Base-by-base conservation (phyloP, 2,113 vertebrate genomes). In the Myiagra hebetior region DNA sequence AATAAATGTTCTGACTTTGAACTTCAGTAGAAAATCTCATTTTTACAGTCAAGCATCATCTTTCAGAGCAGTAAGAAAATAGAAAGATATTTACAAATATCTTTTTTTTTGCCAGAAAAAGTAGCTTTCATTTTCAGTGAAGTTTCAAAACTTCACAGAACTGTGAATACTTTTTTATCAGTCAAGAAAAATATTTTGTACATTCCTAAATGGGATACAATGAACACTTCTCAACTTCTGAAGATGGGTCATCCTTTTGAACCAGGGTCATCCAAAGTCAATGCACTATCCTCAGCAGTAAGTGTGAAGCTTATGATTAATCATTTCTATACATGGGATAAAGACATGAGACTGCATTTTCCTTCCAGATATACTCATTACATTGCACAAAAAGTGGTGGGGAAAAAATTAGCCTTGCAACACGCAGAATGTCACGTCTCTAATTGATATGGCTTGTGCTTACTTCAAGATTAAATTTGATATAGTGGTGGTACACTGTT, bases 261-360 rank as follows among this genome's bases (percentile, higher is more conserved):
- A 70, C 9, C 28, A 50, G 30, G 20, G n/a, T 74, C 57, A 47
- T 62, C 16, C 75, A 67, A 69, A 42, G 59, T 64, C 85, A 93
- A 13, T 31, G 44, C 18, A 19, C 75, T 60, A 19, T 78, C 60
- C 60, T 70, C 73, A 81, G 28, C 65, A 41, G 28, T n/a, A 50
- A 59, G 24, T n/a, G 27, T 76, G 75, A 95, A 70, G 39, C 44
- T 42, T 80, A 59, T 46, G 82, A 83, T 77, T 30, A 76, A 91
- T 93, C 68, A 49, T 72, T 93, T 88, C 75, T 53, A 68, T 55
- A 70, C 26, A 12, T 26, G 10, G n/a, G 15, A 90, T 77, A 78
- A 88, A 94, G 39, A 18, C 59, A 88, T 63, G 78, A 89, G 50
- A 53, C 22, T n/a, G 44, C 67, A 93, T 92, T 93, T 94, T 94